Conservation (phyloP, 2,888 invertebrate species). For the Electrophaes corylata region DNA sequence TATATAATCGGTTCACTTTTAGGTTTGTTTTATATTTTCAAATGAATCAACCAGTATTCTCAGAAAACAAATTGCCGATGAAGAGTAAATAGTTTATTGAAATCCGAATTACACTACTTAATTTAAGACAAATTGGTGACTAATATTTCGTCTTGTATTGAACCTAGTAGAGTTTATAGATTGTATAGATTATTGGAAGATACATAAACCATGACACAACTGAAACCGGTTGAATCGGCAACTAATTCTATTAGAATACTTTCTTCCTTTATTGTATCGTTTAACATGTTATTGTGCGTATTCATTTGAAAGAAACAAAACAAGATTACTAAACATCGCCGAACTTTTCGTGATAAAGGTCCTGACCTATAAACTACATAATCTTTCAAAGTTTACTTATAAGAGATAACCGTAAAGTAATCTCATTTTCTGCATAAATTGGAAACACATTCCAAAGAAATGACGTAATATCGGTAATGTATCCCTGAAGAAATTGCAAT, state of each 20-base stretch:
- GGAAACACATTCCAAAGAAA: conserved; percentile 27
- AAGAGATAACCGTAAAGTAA: conserved; percentile 18
- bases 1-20: conserved; percentile 2
- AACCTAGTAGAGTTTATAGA: neutral
- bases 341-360: conserved; percentile 9
- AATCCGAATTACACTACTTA: neutral
- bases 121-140: neutral
- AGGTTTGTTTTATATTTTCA: neutral
- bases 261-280: conserved; percentile 7
- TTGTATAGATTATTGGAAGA: neutral
- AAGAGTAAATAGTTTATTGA: neutral
- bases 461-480: conserved; percentile 35
- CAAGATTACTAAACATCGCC: conserved; percentile 6
- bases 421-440: conserved; percentile 20
- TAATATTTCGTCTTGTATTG: neutral
- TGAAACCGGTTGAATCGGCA: neutral
- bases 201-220: neutral
- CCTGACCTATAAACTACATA: neutral
- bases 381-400: conserved; percentile 12
- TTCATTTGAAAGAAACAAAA: conserved; percentile 18
- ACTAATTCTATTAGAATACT: conserved; percentile 3
- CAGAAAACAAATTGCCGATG: neutral
- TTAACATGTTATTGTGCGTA: conserved; percentile 20
- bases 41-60: neutral
- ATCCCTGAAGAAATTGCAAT: conserved; percentile 46